Percentiles rank a stretch among this genome's conserved stretches.
These are phyloP conservation scores for Papilio polyxenes DNA, from an alignment of 1,140 invertebrate species.

Conservation along the genomic window DNA sequence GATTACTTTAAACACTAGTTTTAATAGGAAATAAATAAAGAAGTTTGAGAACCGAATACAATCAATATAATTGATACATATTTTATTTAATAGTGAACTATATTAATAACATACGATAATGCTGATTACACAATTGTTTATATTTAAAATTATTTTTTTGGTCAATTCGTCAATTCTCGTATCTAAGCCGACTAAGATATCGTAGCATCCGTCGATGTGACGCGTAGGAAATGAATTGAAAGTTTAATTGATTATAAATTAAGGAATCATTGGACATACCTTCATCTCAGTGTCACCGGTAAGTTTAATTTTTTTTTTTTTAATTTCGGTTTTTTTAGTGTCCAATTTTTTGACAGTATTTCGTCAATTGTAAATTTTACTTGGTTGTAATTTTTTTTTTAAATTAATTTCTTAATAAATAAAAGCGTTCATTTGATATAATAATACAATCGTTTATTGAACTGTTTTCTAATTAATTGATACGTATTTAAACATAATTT, in stretches of 20 bases:
- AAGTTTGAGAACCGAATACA: constrained; percentile 44
- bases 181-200: constrained; percentile 40
- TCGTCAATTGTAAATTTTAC: too few species aligned
- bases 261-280: background rate
- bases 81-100: background rate
- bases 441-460: constrained; percentile 11
- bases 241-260: background rate
- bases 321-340: background rate
- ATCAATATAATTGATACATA: constrained; percentile 44
- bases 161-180: constrained; percentile 42
- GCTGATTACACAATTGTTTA: constrained; percentile 38
- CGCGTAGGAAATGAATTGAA: constrained; percentile 19
- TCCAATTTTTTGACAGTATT: background rate
- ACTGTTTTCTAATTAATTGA: constrained; percentile 32
- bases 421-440: background rate
- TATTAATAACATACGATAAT: constrained; percentile 27
- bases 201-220: constrained; percentile 37
- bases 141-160: constrained; percentile 34
- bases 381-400: too few species aligned
- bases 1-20: background rate
- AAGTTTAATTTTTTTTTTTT: background rate
- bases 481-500: constrained; percentile 42
- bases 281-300: background rate
- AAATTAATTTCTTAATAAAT: too few species aligned
- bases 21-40: background rate